These are phyloP conservation scores for Drosophila gaucha DNA, from an alignment of 2,888 invertebrate genomes.

Conservation along the genomic window DNA sequence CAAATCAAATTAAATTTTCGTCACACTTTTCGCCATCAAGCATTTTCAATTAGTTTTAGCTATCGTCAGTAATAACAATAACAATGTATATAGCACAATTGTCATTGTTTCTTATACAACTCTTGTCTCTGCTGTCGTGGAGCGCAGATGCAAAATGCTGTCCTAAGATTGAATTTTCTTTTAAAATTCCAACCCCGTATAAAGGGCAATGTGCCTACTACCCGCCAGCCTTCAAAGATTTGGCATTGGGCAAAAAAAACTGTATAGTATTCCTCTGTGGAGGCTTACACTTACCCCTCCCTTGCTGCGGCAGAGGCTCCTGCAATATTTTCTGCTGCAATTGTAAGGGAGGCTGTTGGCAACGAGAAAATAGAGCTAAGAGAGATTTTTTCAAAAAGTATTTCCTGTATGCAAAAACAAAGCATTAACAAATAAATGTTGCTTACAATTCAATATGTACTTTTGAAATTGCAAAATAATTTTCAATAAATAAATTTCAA, in stretches of 20 bases:
- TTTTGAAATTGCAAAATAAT: too few species aligned
- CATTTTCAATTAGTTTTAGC: neutral
- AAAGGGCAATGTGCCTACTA: neutral
- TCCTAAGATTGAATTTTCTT: neutral
- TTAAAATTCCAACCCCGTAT: neutral
- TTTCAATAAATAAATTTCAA: too few species aligned
- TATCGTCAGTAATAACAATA: too few species aligned
- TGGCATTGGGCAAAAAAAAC: accelerated
- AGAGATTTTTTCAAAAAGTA: neutral
- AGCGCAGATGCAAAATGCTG: neutral
- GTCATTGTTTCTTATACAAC: neutral
- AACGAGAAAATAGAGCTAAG: too few species aligned
- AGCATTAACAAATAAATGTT: neutral
- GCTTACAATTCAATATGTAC: too few species aligned
- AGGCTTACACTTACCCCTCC: neutral
- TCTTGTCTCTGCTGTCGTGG: neutral
- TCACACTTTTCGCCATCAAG: neutral
- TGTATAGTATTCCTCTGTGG: neutral
- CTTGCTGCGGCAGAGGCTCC: neutral
- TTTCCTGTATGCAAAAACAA: neutral
- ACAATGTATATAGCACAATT: neutral
- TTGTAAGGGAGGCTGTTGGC: neutral
- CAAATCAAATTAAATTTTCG: too few species aligned
- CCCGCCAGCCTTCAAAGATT: neutral
- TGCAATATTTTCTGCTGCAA: slow-evolving; percentile 1